Base-by-base conservation (phyloP, 2,113 vertebrate genomes). In the Pelobates fuscus region DNA sequence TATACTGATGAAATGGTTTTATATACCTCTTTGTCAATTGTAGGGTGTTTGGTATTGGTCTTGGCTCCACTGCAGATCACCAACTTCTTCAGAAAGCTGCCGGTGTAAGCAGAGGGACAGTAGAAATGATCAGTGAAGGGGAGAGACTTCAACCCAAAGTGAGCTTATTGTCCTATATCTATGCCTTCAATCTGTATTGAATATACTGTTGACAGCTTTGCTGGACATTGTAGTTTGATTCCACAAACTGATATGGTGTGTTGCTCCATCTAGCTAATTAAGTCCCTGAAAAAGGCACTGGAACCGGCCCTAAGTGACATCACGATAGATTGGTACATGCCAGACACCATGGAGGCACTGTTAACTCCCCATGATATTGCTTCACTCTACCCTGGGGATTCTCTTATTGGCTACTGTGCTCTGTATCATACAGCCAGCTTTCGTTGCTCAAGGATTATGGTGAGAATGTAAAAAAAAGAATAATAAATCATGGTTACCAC, bases 271-370 rank as follows among this genome's bases (percentile, higher is more conserved):
- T 84, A 99, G 97, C 86, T 99, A 78, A 93, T 98, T 61, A 96
- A 93, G 86, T 93, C 92, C 24, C 88, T 99, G 83, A 96, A 96
- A 86, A 99, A 96, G 79, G 96, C 96, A 0, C 89, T 98, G n/a
- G 96, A 99, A 83, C 96, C 97, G 0, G 96, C 93, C 1, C 18
- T 99, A 80, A 98, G 94, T 0, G 94, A 99, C 66, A 89, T 99
- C 68, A 94, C 94, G 25, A 95, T 99, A 15, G 95, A 99, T 86
- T 99, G 97, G 97, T 99, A 97, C 5, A 89, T 99, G 80, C 97
- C 97, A 0, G 95, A 99, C 77, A 92, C 93, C 49, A 92, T 94
- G 84, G 96, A 98, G 86, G 96, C 96, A 8, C 90, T 98, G 78
- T 92, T 99, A 64, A 96, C 97, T 0, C 97, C 96, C 80, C 92